Conservation (phyloP, 2,113 vertebrate genomes). For the Pollimyrus isidori region DNA sequence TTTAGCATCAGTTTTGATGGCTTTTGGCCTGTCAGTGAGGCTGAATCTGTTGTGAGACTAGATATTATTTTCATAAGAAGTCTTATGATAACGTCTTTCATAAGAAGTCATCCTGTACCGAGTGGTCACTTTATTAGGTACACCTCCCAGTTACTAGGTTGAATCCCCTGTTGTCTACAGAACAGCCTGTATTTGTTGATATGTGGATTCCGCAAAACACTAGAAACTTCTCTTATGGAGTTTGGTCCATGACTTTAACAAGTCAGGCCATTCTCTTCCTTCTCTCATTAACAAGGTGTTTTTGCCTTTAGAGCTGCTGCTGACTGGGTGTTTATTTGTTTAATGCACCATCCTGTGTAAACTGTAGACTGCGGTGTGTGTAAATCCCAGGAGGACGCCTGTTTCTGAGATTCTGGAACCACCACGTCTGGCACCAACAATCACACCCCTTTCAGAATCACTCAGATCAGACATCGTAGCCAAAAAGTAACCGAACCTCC, state of each 20-base stretch:
- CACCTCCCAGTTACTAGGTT: background rate
- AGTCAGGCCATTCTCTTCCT: background rate
- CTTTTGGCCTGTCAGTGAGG: background rate
- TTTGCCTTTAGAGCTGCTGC: background rate
- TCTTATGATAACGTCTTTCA: background rate
- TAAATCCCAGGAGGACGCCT: background rate
- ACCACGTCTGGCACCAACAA: background rate
- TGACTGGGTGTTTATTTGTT: background rate
- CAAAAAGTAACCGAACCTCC: background rate
- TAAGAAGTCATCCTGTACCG: background rate
- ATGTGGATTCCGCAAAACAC: background rate
- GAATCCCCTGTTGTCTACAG: background rate
- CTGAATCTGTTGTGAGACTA: background rate
- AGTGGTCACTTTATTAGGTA: background rate
- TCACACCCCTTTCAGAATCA: background rate
- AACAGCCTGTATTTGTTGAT: background rate
- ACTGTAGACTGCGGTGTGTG: background rate
- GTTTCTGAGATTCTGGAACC: background rate
- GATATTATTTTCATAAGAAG: background rate
- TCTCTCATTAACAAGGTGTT: background rate
- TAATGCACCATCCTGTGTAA: background rate
- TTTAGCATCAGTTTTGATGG: background rate
- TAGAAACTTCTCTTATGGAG: background rate
- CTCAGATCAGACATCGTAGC: background rate
- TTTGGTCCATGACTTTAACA: background rate